Conservation (phyloP, 2,113 vertebrate genomes). For the Furnarius figulus region DNA sequence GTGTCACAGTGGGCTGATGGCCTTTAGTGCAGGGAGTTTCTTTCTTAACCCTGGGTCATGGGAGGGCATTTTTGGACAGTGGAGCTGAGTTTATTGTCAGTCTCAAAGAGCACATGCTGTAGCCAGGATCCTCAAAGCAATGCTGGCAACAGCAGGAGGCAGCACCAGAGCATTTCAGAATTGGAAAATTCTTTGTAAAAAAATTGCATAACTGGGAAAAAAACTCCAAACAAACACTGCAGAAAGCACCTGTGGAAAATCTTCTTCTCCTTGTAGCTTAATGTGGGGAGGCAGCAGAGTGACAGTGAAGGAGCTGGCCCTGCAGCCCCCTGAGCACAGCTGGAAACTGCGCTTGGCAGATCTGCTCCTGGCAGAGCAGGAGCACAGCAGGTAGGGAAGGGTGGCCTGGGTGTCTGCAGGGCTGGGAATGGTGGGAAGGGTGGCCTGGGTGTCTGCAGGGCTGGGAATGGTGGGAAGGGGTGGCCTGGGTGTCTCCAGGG, state of each 20-base stretch:
- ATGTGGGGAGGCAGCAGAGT: slow-evolving; percentile 84
- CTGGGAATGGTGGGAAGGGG: too few species aligned
- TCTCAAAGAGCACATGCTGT: neutral
- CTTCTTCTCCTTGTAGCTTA: slow-evolving; percentile 48
- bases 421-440: too few species aligned
- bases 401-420: neutral
- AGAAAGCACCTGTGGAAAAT: neutral
- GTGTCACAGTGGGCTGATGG: neutral
- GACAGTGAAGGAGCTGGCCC: slow-evolving; percentile 81
- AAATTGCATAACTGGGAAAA: neutral
- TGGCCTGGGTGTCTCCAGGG: too few species aligned
- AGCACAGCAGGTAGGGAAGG: slow-evolving; percentile 76
- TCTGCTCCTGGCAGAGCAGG: slow-evolving; percentile 81
- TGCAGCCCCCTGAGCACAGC: slow-evolving; percentile 33
- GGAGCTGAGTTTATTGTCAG: neutral
- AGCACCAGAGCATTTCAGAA: neutral
- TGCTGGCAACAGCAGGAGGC: neutral
- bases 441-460: too few species aligned
- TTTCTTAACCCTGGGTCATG: neutral
- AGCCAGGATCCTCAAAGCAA: neutral
- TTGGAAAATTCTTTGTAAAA: neutral
- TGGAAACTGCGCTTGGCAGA: slow-evolving; percentile 67
- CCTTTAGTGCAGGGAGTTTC: neutral
- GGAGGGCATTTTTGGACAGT: neutral
- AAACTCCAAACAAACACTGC: too few species aligned